Percentiles rank a stretch among this genome's conserved stretches.
Conservation (phyloP, 2,797 vertebrate species). For the Caiman crocodilus region DNA sequence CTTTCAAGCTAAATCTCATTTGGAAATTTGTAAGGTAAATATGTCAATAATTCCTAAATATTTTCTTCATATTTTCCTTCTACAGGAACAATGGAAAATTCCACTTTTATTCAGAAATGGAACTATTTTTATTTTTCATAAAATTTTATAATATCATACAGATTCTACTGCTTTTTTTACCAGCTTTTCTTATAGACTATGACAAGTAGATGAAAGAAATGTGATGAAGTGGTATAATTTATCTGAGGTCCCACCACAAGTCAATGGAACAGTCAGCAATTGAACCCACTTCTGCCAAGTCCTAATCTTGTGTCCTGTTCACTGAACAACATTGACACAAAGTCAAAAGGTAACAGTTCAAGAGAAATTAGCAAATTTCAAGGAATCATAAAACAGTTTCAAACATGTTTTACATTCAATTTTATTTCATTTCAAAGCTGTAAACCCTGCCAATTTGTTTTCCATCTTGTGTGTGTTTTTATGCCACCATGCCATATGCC, state of each 20-base stretch:
- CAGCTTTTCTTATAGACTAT: no score
- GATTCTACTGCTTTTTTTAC: no score
- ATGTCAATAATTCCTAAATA: no score
- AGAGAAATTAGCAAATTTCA: slow-evolving; percentile 35
- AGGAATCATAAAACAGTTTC: slow-evolving; percentile 39
- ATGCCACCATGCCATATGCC: slow-evolving; percentile 77
- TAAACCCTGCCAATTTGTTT: slow-evolving; percentile 65
- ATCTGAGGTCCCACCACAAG: background rate
- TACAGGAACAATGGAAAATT: no score
- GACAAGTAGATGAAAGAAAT: no score
- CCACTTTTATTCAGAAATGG: no score
- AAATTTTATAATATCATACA: no score
- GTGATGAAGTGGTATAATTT: no score
- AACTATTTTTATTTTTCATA: no score
- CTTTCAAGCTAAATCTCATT: no score
- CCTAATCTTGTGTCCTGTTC: background rate
- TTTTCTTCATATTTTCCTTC: no score
- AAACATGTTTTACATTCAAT: slow-evolving; percentile 57
- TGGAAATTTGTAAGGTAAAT: no score
- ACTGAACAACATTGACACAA: background rate
- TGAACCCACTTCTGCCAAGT: background rate
- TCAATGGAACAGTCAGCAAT: fast-evolving
- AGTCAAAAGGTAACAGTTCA: background rate
- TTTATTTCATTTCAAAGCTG: slow-evolving; percentile 67
- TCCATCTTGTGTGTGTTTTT: slow-evolving; percentile 52